phyloP scores from a whole-genome alignment of 2,888 invertebrate genomes.

The Drosophila multiciliata region DNA sequence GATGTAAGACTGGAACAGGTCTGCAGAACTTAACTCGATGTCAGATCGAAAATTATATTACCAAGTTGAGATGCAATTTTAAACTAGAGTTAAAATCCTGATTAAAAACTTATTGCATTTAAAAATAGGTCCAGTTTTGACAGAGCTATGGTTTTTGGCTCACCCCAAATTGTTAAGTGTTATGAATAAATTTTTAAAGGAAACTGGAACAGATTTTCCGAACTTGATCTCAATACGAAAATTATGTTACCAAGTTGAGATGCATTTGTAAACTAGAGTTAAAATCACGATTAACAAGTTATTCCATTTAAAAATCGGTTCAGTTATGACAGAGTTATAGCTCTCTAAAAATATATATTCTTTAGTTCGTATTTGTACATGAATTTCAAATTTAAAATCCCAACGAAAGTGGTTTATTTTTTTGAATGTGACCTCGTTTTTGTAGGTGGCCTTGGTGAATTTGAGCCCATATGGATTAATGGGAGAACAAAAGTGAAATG shows the following conservation, averaged over 20 bases:
- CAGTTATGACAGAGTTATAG: not conserved
- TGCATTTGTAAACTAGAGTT: not conserved
- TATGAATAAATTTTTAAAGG: too few species aligned
- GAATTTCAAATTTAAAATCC: not conserved
- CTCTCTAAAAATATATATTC: not conserved
- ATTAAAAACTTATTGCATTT: not conserved
- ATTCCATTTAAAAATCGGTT: not conserved
- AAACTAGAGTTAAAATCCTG: not conserved
- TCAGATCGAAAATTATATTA: not conserved
- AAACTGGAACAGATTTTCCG: too few species aligned
- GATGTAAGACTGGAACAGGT: not conserved
- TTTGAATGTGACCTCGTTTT: not conserved
- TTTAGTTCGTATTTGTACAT: not conserved
- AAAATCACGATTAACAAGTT: not conserved
- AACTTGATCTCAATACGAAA: too few species aligned
- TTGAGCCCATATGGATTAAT: not conserved
- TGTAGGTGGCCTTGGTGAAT: not conserved
- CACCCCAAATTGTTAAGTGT: too few species aligned
- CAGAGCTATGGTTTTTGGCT: too few species aligned
- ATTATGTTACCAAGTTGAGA: too few species aligned
- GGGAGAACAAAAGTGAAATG: not conserved
- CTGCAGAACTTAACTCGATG: not conserved
- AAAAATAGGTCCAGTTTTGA: not conserved
- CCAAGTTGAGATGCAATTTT: not conserved
- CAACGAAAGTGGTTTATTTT: not conserved